Base-by-base conservation (phyloP, 2,113 vertebrate species). In the Semicossyphus pulcher region DNA sequence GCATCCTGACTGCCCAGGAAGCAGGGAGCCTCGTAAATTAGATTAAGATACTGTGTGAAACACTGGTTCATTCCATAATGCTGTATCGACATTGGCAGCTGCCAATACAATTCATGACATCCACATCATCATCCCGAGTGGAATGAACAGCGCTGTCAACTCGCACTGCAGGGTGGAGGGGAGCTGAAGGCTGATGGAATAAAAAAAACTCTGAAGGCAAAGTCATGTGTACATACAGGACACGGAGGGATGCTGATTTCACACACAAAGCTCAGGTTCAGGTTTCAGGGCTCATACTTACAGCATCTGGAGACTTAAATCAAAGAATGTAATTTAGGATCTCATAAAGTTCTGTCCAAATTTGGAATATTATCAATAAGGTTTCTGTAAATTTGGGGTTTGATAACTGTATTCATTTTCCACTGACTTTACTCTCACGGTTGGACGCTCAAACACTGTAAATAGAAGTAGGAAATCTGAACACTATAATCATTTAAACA, bases 21-120 rank as follows among this genome's bases (percentile, higher is more conserved):
- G 84, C 72, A 47, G 84, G 71, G 79, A 65, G 78, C 71, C 82
- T 67, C 72, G 74, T 32, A 89, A 92, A 94, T 94, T 85, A 87
- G 90, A 93, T 94, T 94, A 91, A 90, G 89, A 92, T 89, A 91
- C 85, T 92, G 91, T 92, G 93, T 91, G 93, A 94, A 94, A 93
- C 91, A 88, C 88, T 87, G 90, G 78, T 85, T 93, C 88, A 91
- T 92, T 91, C 92, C 89, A 92, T 91, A 90, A 90, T 88, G 78
- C 76, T 37, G 34, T 84, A 94, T 94, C 80, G 85, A 91, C 93
- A 94, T 93, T 93, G 94, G 90, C 93, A 94, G 92, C 92, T 94
- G 94, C 90, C 94, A 92, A 94, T 94, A 94, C 90, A 94, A 94
- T 94, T 88, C 78, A 76, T 68, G 74, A 80, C 84, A 80, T 93